These are phyloP conservation scores for Uropetala carovei DNA, from an alignment of 2,888 invertebrate genomes.

Conservation along the genomic window DNA sequence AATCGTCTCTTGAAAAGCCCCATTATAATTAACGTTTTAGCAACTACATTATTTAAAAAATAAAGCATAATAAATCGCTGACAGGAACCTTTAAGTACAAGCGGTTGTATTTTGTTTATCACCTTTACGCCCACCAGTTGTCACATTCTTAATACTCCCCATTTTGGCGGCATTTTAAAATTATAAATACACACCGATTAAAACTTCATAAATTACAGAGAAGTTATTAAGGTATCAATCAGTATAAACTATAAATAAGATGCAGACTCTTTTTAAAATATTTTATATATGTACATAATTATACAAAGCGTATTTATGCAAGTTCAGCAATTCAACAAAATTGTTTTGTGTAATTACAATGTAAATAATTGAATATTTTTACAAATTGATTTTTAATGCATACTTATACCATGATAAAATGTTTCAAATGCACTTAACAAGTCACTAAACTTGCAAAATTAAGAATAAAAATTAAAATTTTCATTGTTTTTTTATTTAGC, in stretches of 20 bases:
- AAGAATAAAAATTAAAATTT: not conserved
- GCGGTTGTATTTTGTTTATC: conserved; percentile 52
- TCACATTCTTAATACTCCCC: conserved; percentile 9
- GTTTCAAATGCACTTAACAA: not conserved
- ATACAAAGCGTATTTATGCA: not conserved
- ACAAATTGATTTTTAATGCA: not conserved
- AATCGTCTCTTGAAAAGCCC: not conserved
- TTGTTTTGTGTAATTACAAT: not conserved
- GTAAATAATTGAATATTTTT: not conserved
- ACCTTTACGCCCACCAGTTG: conserved; percentile 50
- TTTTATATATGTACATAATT: not conserved
- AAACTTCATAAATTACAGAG: too few species aligned
- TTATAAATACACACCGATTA: not conserved
- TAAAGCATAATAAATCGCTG: not conserved
- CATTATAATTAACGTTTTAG: not conserved
- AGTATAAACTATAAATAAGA: too few species aligned
- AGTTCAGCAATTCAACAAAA: not conserved
- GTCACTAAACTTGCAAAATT: not conserved
- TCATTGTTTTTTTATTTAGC: not conserved
- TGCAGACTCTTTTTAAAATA: not conserved
- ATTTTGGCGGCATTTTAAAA: conserved; percentile 32
- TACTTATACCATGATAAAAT: not conserved
- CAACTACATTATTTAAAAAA: not conserved
- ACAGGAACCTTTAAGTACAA: not conserved
- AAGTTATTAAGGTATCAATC: too few species aligned